Percentiles rank a stretch among this genome's conserved stretches.
phyloP scores from a whole-genome alignment of 1,140 invertebrate genomes.

The Saccostrea glomerata region DNA sequence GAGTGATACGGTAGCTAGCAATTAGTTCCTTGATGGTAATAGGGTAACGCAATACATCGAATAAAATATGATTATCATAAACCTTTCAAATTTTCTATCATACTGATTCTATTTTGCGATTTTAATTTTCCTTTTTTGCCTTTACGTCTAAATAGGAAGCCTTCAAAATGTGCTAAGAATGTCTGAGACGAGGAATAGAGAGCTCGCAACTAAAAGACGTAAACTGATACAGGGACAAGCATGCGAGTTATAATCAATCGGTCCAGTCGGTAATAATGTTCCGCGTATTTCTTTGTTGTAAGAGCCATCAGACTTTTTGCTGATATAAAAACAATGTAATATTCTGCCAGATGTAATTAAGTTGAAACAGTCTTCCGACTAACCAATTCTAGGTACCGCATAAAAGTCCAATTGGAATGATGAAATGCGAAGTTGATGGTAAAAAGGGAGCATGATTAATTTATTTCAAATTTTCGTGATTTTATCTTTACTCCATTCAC shows the following conservation, averaged over 20 bases:
- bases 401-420: not conserved
- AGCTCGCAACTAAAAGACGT: not conserved
- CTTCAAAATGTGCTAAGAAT: not conserved
- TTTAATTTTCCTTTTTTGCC: constrained; percentile 3
- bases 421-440: not conserved
- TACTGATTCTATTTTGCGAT: not conserved
- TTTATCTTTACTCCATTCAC: too few relatives aligned
- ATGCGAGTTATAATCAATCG: not conserved
- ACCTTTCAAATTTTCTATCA: not conserved
- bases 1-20: not conserved
- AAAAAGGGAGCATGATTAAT: not conserved
- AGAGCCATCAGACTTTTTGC: not conserved
- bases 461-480: not conserved
- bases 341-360: not conserved
- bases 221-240: not conserved
- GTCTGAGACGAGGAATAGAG: not conserved
- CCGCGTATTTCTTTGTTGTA: not conserved
- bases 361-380: not conserved
- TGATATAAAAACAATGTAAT: constrained; percentile 5
- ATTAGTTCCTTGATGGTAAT: not conserved
- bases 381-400: not conserved
- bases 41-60: not conserved
- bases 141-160: not conserved
- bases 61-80: not conserved
- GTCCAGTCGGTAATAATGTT: not conserved